Evolutionary conservation across 2,797 vertebrate genomes (phyloP).

Genomic region (Neopelma chrysocephalum): DNA sequence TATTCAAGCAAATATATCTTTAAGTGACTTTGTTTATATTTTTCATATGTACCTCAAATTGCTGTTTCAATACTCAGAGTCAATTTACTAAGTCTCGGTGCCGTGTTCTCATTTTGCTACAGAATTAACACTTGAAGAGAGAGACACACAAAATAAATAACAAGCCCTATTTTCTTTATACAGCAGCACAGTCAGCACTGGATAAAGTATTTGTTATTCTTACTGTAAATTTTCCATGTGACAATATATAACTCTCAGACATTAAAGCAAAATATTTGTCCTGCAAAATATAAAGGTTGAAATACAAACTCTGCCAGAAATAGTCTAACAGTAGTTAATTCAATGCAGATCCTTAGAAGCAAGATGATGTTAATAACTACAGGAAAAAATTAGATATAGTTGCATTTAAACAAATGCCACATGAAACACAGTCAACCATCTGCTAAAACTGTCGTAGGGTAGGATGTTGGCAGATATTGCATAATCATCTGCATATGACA

Average conservation of each 20-base stretch:
- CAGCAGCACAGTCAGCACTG: not conserved
- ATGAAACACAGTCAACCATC: conserved; percentile 72
- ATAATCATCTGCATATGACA: conserved; percentile 74
- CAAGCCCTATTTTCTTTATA: not conserved
- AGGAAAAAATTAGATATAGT: conserved; percentile 63
- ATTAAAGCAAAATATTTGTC: not conserved
- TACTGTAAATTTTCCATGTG: not conserved
- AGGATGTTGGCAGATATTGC: conserved; percentile 72
- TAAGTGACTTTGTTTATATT: not conserved
- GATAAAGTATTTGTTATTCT: not conserved
- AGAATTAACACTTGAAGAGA: not conserved
- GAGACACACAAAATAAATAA: not conserved
- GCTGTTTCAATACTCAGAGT: not conserved
- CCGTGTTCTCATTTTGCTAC: not conserved
- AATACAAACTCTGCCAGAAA: not conserved
- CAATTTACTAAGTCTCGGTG: not conserved
- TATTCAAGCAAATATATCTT: not conserved
- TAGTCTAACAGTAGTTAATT: not conserved
- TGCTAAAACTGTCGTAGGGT: conserved; percentile 70
- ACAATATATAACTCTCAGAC: not conserved
- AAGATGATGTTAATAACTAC: conserved; percentile 63
- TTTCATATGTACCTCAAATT: not conserved
- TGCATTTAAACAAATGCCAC: conserved; percentile 74
- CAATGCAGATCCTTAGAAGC: conserved; percentile 13
- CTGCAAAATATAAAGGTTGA: not conserved